Evolutionary conservation across 2,888 invertebrate genomes (phyloP).

Genomic region (Lasius platythorax): DNA sequence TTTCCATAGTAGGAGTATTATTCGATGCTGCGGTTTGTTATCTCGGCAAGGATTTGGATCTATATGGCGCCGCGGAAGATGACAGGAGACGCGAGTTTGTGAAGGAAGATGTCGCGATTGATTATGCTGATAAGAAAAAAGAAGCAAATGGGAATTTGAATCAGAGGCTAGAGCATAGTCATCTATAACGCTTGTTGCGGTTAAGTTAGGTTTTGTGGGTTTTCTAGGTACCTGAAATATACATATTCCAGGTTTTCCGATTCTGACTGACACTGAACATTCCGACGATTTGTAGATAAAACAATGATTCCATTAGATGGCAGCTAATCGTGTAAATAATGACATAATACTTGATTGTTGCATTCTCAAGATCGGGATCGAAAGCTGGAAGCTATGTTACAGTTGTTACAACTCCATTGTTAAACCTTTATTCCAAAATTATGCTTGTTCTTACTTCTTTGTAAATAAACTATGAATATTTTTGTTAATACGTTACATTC

Average conservation of each 20-base stretch:
- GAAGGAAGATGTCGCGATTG: constrained; percentile 67
- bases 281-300: constrained; percentile 23
- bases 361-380: background rate
- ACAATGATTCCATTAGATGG: constrained; percentile 8
- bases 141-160: constrained; percentile 72
- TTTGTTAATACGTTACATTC: constrained; percentile 61
- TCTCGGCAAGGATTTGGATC: constrained; percentile 87
- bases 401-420: constrained; percentile 7
- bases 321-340: constrained; percentile 27
- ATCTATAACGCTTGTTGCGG: constrained; percentile 37
- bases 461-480: constrained; percentile 75
- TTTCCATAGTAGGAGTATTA: constrained; percentile 88
- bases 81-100: constrained; percentile 80
- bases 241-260: constrained; percentile 19
- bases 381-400: background rate
- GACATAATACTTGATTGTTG: background rate
- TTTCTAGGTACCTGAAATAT: constrained; percentile 64
- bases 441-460: constrained; percentile 62
- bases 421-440: constrained; percentile 23
- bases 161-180: constrained; percentile 61
- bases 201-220: constrained; percentile 29
- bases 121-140: constrained; percentile 55
- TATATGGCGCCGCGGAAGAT: constrained; percentile 86
- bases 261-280: constrained; percentile 28
- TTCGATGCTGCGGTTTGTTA: constrained; percentile 89